Evolutionary conservation across 2,888 invertebrate genomes (phyloP), one percentile per base, ranked within the genome.

Genomic region (Meganola albula): DNA sequence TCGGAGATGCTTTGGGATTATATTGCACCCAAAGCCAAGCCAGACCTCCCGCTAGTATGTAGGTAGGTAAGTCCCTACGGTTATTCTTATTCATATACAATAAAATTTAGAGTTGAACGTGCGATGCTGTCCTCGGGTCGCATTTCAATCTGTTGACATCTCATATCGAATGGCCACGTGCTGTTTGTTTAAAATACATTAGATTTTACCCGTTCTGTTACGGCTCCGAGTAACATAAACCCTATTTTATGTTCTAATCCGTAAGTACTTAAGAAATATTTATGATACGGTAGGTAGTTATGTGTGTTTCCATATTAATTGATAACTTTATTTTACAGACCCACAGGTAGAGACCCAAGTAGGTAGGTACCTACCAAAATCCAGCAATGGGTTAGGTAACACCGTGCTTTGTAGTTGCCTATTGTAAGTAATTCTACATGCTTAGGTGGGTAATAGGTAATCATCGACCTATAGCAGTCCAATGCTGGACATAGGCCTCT

Each of bases 81-180:
- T 2, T 1, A 8, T 10, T 18, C 4, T 5, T 28, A n/a, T 21
- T 8, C 12, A 14, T 36, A 29, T 36, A 26, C 27, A 31, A 5
- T 14, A 26, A 24, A 24, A 31, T 36, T n/a, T 26, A 24, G 31
- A 26, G 41, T 52, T 60, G 52, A 46, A 52, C 27, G 34, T 42
- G 40, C 57, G 69, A 66, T 73, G 54, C 45, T 67, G 62, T 74
- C 74, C 65, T 70, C 58, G 48, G 47, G 48, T 56, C 31, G 44
- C 40, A 55, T 50, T 56, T 50, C 54, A 48, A 64, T 66, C 70
- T 75, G 82, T 72, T 76, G 76, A 78, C 75, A 74, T 72, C 59
- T 69, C 58, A 55, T 68, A 71, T 72, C 62, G 59, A 68, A 68
- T 61, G 66, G 61, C 63, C 70, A 64, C 63, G 69, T 66, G 67